Base-by-base conservation (phyloP, 2,888 invertebrate species). In the Xestia sexstrigata region DNA sequence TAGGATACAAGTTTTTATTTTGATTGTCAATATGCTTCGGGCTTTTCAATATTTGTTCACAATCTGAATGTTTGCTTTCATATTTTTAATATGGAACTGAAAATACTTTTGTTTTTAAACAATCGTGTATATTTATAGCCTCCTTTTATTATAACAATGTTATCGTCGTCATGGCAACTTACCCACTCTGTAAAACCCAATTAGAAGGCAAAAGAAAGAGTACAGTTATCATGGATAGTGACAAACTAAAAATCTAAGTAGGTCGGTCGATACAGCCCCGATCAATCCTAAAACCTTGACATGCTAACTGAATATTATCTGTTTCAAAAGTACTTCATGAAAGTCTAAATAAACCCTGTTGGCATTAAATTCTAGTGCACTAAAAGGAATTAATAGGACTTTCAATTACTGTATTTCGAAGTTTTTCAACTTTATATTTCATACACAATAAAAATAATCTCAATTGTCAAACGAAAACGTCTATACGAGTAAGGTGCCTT, bases 251-350 rank as follows among this genome's bases (percentile, higher is more conserved):
- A 30, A 74, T 65, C 49, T 45, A 88, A 73, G 79, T 89, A 76
- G 88, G 87, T 85, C 87, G 80, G 60, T 87, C 88, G 76, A 87
- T 87, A 85, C 47, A 60, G 68, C 35, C 78, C 39, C 70, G 68
- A 81, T 83, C 81, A 85, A 76, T 81, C 42, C 26, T 17, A 20
- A 35, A 76, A 63, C 88, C 88, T 88, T 88, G 89, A 84, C 88
- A 89, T 71, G 75, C 52, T 74, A 62, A 78, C 78, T 76, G 47
- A 70, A 0, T 63, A 13, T 65, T 1, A 65, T 65, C 62, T 65
- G 23, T 42, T 65, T 4, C 35, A 26, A 20, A 62, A 62, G 62
- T 62, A 35, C 35, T 42, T 65, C n/a, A 42, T 65, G 42, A 42
- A 65, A 65, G 42, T 65, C 42, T 17, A 62, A 62, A 62, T 20